Conservation (phyloP, 2,888 invertebrate genomes). For the Lasioglossum figueresi region DNA sequence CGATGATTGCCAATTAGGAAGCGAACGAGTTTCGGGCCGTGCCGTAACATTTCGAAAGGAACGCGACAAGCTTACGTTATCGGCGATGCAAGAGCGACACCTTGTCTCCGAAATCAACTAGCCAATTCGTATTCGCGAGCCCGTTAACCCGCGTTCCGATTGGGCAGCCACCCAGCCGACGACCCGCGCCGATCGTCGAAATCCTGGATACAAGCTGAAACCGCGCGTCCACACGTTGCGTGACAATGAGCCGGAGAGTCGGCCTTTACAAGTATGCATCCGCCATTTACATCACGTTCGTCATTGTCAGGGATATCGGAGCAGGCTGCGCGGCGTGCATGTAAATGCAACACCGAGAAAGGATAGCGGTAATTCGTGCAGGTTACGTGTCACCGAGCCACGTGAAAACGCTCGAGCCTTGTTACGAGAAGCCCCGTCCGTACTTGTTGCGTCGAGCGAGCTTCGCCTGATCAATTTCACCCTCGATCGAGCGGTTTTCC, state of each 20-base stretch:
- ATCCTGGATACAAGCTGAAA: slow-evolving; percentile 47
- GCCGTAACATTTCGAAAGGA: background rate
- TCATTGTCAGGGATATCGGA: slow-evolving; percentile 67
- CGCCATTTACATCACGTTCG: slow-evolving; percentile 69
- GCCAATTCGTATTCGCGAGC: slow-evolving; percentile 41
- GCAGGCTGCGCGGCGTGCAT: slow-evolving; percentile 61
- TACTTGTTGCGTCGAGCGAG: slow-evolving; percentile 1
- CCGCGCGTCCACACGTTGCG: slow-evolving; percentile 13
- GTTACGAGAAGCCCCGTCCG: slow-evolving; percentile 3
- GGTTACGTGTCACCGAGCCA: slow-evolving; percentile 58
- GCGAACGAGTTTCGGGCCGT: background rate
- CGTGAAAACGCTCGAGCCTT: slow-evolving; percentile 35
- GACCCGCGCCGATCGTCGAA: slow-evolving; percentile 22
- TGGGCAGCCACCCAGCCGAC: slow-evolving; percentile 13
- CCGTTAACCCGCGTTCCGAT: slow-evolving; percentile 44
- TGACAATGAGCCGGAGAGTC: slow-evolving; percentile 37
- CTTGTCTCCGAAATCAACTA: background rate
- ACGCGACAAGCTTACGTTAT: background rate
- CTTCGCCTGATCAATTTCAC: slow-evolving; percentile 3
- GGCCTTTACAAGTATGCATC: slow-evolving; percentile 53
- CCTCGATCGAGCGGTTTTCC: background rate
- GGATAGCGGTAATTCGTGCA: slow-evolving; percentile 66
- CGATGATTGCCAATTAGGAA: background rate
- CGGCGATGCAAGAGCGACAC: background rate
- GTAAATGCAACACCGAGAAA: slow-evolving; percentile 54